These are phyloP conservation scores for Invenusta paracnida DNA, from an alignment of 2,888 invertebrate genomes.

Conservation along the genomic window DNA sequence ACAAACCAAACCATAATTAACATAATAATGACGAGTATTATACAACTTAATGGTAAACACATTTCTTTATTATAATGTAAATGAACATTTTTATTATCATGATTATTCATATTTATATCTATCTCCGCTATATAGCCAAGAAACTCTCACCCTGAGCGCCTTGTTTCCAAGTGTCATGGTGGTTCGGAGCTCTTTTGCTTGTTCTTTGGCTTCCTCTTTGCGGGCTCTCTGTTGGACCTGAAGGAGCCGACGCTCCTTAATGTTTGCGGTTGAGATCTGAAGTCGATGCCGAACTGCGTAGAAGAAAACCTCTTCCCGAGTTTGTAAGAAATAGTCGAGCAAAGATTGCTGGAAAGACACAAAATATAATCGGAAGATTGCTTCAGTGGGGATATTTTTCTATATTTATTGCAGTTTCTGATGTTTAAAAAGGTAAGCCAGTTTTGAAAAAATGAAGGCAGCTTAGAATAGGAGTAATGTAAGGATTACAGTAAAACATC, in stretches of 20 bases:
- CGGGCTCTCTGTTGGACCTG: conserved; percentile 57
- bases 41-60: no score
- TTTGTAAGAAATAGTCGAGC: conserved; percentile 58
- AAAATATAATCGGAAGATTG: no score
- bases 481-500: no score
- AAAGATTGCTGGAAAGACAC: conserved; percentile 46
- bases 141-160: conserved; percentile 52
- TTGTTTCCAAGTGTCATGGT: conserved; percentile 55
- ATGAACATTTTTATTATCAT: not conserved
- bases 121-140: not conserved
- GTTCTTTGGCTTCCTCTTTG: conserved; percentile 54
- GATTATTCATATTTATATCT: not conserved
- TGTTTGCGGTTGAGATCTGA: conserved; percentile 57
- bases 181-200: conserved; percentile 53
- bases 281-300: conserved; percentile 58
- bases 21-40: no score
- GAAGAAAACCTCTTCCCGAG: conserved; percentile 60
- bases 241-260: conserved; percentile 60
- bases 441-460: no score
- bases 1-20: no score
- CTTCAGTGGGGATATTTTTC: no score
- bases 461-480: no score
- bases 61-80: not conserved
- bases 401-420: no score
- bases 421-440: no score